Percentiles rank a stretch among this genome's conserved stretches.
Evolutionary conservation across 2,797 vertebrate genomes (phyloP).

Genomic region (Nasua narica): DNA sequence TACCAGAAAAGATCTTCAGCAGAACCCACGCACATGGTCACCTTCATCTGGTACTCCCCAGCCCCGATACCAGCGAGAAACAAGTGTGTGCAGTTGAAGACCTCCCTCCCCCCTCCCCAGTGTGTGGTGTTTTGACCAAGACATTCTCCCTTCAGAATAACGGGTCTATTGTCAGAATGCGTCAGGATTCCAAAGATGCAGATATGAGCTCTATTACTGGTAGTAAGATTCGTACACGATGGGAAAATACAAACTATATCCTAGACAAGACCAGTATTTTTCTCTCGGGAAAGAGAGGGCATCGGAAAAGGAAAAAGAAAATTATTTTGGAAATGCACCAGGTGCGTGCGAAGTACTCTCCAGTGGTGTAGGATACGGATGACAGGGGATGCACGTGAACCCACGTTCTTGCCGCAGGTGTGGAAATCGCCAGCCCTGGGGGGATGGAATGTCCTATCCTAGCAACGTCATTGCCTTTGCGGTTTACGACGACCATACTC

Average conservation of each 20-base stretch:
- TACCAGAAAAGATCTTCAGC: too few relatives aligned
- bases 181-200: not conserved
- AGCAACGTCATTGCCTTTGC: too few relatives aligned
- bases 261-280: not conserved
- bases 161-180: not conserved
- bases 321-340: not conserved
- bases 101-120: not conserved
- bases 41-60: not conserved
- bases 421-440: too few relatives aligned
- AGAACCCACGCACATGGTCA: not conserved
- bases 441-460: too few relatives aligned
- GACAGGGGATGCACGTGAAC: fast-evolving
- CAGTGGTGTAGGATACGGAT: not conserved
- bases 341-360: fast-evolving
- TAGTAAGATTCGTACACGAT: not conserved
- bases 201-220: not conserved
- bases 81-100: not conserved
- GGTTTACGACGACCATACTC: too few relatives aligned
- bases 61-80: not conserved
- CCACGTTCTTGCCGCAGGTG: too few relatives aligned
- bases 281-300: not conserved
- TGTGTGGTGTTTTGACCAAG: not conserved
- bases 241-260: not conserved
- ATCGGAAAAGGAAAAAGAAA: not conserved
- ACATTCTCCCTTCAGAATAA: not conserved